Conservation (phyloP, 2,888 invertebrate genomes). For the Danaus chrysippus region DNA sequence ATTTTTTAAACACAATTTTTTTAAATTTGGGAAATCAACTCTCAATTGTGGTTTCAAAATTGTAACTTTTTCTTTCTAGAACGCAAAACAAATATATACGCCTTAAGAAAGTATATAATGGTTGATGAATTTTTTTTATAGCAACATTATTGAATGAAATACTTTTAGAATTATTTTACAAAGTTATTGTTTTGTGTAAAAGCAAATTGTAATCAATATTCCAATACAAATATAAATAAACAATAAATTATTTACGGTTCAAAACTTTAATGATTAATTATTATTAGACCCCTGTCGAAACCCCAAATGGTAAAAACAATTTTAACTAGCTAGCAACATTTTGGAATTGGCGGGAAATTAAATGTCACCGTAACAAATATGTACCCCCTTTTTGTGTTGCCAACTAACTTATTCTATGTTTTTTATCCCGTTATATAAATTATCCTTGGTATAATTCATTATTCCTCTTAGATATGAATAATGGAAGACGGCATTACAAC, state of each 20-base stretch:
- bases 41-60: no score
- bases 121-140: no score
- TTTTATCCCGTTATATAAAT: slow-evolving; percentile 23
- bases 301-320: slow-evolving; percentile 17
- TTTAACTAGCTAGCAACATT: slow-evolving; percentile 35
- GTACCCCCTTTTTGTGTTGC: slow-evolving; percentile 27
- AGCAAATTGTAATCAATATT: no score
- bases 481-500: slow-evolving; percentile 28
- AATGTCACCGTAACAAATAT: slow-evolving; percentile 32
- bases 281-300: slow-evolving; percentile 23
- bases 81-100: no score
- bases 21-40: no score
- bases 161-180: not conserved
- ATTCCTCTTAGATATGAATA: slow-evolving; percentile 28
- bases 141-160: not conserved
- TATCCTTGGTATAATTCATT: slow-evolving; percentile 28
- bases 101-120: no score
- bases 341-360: slow-evolving; percentile 35
- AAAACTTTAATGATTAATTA: slow-evolving; percentile 16
- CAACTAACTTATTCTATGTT: slow-evolving; percentile 20
- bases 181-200: no score
- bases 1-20: no score
- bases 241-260: slow-evolving; percentile 8
- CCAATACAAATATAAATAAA: not conserved
- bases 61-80: no score